phyloP scores from a whole-genome alignment of 2,888 invertebrate genomes.

The Venusia cambrica region DNA sequence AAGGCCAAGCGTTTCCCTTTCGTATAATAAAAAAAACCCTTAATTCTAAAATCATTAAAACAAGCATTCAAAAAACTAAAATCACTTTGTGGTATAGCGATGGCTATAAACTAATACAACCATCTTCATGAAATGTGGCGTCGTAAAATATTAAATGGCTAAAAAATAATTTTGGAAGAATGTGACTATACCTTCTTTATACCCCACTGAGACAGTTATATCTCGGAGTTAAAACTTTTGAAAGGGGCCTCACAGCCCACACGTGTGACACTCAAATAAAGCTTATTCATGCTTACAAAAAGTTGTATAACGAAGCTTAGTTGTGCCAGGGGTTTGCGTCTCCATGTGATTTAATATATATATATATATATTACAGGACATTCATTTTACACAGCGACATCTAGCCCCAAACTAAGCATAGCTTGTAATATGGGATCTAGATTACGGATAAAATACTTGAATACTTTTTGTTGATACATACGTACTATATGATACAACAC shows the following conservation, averaged over 20 bases:
- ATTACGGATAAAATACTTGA: too few relatives aligned
- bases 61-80: slow-evolving; percentile 10
- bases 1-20: too few relatives aligned
- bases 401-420: too few relatives aligned
- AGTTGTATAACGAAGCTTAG: slow-evolving; percentile 25
- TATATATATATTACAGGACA: too few relatives aligned
- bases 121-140: slow-evolving; percentile 18
- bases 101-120: slow-evolving; percentile 15
- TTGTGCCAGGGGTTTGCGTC: slow-evolving; percentile 21
- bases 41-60: not conserved
- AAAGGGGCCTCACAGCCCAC: slow-evolving; percentile 27
- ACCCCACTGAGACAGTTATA: slow-evolving; percentile 21
- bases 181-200: slow-evolving; percentile 13
- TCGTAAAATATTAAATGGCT: slow-evolving; percentile 16
- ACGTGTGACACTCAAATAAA: slow-evolving; percentile 26
- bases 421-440: too few relatives aligned
- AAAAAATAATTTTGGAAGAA: slow-evolving; percentile 9
- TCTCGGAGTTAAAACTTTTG: slow-evolving; percentile 20
- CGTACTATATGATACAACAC: too few relatives aligned
- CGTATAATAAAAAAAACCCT: too few relatives aligned
- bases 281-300: slow-evolving; percentile 30
- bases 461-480: too few relatives aligned
- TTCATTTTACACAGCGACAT: too few relatives aligned
- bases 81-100: slow-evolving; percentile 4
- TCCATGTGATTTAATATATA: slow-evolving; percentile 24